Evolutionary conservation across 1,140 invertebrate species (phyloP), one percentile per base, ranked within the genome.

Genomic region (Hyphantria cunea): DNA sequence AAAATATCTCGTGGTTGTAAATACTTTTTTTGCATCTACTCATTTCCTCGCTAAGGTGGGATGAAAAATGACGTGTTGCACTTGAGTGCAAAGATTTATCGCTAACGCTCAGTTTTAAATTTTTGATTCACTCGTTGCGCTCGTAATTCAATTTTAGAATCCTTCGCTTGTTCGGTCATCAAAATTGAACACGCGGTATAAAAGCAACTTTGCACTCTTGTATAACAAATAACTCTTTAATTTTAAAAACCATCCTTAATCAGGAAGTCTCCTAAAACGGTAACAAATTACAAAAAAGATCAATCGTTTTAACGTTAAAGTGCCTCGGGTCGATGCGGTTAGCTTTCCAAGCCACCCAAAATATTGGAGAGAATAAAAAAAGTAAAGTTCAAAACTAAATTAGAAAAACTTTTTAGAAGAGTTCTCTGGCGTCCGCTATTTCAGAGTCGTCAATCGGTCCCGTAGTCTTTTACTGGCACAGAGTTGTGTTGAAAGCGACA

Each of bases 361-460:
- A 74, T 64, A 48, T 68, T 55, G 68, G 15, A 60, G 44, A 66
- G 63, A 64, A 65, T 64, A 55, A 64, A 65, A 48, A 61, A 64
- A 44, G 5, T 42, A 47, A 41, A 50, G 11, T 49, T 68, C 66
- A 71, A 60, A 66, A 72, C 84, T 53, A 82, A 85, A 78, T 83
- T 86, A 82, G 81, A 80, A 77, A 34, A 70, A 71, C 70, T 62
- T 64, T 75, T 75, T 72, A 61, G 69, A 70, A 62, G 56, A 56
- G 53, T 39, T 42, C 45, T 47, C 55, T 69, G 58, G 62, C 74
- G 65, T 68, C 65, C 58, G 74, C 78, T 86, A 85, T 85, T 86
- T 86, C 54, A 39, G 73, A 77, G 45, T 33, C 70, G 77, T 84
- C 82, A 84, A 78, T 84, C 76, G 73, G 62, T 74, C 54, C 72